A percentile compares a stretch with the other conserved stretches of the same genome.
Evolutionary conservation across 2,888 invertebrate species (phyloP).

Genomic region (Plebejus argus): DNA sequence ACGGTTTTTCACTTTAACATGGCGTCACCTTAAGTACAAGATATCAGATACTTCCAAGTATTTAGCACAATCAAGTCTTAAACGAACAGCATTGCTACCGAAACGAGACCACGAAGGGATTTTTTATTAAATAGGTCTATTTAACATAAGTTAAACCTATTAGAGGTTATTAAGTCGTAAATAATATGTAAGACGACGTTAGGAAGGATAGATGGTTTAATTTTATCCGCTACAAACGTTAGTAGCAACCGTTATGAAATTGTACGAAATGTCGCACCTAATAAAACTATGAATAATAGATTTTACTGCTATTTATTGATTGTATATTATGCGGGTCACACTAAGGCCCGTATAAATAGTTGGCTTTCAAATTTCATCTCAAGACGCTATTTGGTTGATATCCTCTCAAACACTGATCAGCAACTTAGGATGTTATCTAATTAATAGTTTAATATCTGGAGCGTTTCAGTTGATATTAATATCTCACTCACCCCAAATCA

Average conservation of each 20-base stretch:
- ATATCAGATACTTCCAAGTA: not conserved
- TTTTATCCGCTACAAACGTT: not conserved
- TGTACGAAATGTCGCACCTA: not conserved
- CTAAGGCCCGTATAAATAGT: too few relatives aligned
- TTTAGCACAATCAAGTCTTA: conserved; percentile 15
- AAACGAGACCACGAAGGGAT: conserved; percentile 3
- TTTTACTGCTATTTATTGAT: not conserved
- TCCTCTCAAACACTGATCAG: too few relatives aligned
- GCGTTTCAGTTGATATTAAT: too few relatives aligned
- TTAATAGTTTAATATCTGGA: too few relatives aligned
- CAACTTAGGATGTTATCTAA: too few relatives aligned
- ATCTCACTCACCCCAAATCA: too few relatives aligned
- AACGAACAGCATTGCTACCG: not conserved
- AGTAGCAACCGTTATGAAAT: not conserved
- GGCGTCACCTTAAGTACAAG: too few relatives aligned
- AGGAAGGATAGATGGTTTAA: conserved; percentile 6
- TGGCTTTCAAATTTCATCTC: too few relatives aligned
- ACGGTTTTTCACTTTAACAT: too few relatives aligned
- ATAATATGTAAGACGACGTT: conserved; percentile 23
- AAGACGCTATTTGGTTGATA: too few relatives aligned
- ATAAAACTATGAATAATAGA: conserved; percentile 14
- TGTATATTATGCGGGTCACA: too few relatives aligned
- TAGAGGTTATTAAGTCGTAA: conserved; percentile 7
- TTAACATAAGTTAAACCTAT: conserved; percentile 17
- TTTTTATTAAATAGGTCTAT: conserved; percentile 8